Percentiles rank a stretch among this genome's conserved stretches.
Conservation (phyloP, 2,888 invertebrate species). For the Ephialtes manifestator region DNA sequence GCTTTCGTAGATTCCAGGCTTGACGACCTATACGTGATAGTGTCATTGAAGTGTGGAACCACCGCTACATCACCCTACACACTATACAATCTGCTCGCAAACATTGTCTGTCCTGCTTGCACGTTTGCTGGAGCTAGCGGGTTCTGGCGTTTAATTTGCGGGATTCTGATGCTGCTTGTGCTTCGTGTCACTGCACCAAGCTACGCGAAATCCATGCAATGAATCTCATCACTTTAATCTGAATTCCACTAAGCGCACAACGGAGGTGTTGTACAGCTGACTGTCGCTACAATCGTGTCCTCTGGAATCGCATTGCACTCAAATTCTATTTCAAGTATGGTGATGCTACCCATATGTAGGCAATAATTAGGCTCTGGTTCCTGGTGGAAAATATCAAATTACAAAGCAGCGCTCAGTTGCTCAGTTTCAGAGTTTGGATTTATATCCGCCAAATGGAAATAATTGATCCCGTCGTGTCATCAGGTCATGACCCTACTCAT, state of each 20-base stretch:
- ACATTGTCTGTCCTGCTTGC: constrained; percentile 48
- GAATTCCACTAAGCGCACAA: constrained; percentile 60
- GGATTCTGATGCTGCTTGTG: constrained; percentile 62
- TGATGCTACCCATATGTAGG: neutral
- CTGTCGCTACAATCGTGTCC: constrained; percentile 3
- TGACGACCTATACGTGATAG: constrained; percentile 16
- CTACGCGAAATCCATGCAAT: constrained; percentile 60
- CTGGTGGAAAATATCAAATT: neutral
- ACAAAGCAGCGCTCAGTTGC: neutral
- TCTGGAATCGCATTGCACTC: neutral
- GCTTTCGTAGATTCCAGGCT: neutral
- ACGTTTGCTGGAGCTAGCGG: constrained; percentile 24
- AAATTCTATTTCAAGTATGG: neutral
- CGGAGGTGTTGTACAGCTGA: constrained; percentile 40
- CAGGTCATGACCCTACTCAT: neutral
- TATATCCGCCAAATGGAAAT: neutral
- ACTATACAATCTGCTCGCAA: constrained; percentile 57
- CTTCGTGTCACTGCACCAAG: constrained; percentile 61
- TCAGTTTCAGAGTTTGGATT: neutral
- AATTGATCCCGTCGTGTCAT: neutral
- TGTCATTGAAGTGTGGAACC: constrained; percentile 58
- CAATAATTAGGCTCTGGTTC: neutral
- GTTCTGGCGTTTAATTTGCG: constrained; percentile 67
- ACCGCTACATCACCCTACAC: constrained; percentile 20
- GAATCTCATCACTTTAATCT: constrained; percentile 66